Evolutionary conservation across 1,140 invertebrate species (phyloP), one percentile per base, ranked within the genome.

Genomic region (Hycleus phaleratus): DNA sequence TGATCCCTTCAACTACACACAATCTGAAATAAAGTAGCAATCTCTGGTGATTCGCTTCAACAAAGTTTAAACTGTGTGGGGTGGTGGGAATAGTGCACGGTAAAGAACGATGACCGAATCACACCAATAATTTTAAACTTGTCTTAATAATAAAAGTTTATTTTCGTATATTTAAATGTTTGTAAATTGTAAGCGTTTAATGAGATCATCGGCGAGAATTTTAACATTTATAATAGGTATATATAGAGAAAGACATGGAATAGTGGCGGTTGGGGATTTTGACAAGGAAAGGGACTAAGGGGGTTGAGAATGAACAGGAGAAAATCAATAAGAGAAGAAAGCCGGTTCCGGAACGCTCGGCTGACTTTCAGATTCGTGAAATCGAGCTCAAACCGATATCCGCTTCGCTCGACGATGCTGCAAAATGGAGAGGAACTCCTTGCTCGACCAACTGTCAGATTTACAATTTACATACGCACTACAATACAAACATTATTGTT

Each of bases 251-350:
- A 55, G 52, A 55, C 45, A 44, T 55, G 45, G 39, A 9, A 45
- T 18, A 53, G 4, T 42, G 51, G 51, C 43, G 52, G 52, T 43
- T 39, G 52, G 52, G 52, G 52, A 55, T 55, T 55, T 55, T 55
- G 45, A 55, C 52, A 55, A 55, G 50, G 53, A 57, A 49, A 53
- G 53, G 48, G 60, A 44, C 57, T 58, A 40, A 43, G 38, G 40
- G 60, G 63, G 56, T 56, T 60, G 53, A 49, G 53, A 60, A 60
- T 52, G 64, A 63, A 49, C 51, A 55, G 62, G 64, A 11, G 62
- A 73, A 73, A 72, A 73, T 73, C 72, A 73, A 73, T 73, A 73
- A 72, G 69, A 68, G 70, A 73, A 71, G 71, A 73, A 72, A 71
- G 69, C 64, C 68, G 71, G 71, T 73, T 73, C 71, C 72, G 72